Evolutionary conservation across 2,797 vertebrate genomes (phyloP).

Genomic region (Fistularia tabacaria): DNA sequence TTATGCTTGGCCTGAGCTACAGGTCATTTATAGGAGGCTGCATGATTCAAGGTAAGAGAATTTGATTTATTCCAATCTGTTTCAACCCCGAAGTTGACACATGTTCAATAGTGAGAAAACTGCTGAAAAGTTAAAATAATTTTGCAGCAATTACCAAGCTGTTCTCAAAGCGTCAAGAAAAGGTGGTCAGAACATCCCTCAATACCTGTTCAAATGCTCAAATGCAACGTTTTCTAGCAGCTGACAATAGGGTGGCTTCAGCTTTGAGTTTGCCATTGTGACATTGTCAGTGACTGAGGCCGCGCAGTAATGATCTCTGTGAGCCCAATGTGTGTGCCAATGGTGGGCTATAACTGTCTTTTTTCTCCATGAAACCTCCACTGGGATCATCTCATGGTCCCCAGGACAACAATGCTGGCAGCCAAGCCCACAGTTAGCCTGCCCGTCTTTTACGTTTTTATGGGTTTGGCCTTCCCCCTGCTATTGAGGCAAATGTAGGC

Average conservation of each 20-base stretch:
- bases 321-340: slow-evolving; percentile 58
- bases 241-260: slow-evolving; percentile 53
- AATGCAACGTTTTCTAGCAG: slow-evolving; percentile 35
- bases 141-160: slow-evolving; percentile 14
- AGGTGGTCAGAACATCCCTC: slow-evolving; percentile 14
- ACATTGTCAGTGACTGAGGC: slow-evolving; percentile 47
- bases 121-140: slow-evolving; percentile 6
- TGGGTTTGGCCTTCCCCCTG: slow-evolving; percentile 77
- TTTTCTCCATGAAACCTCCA: slow-evolving; percentile 67
- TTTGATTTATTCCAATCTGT: no score
- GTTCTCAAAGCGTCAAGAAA: slow-evolving; percentile 22
- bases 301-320: slow-evolving; percentile 59
- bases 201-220: slow-evolving; percentile 20
- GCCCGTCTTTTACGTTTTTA: slow-evolving; percentile 77
- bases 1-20: no score
- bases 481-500: slow-evolving; percentile 78
- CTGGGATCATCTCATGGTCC: slow-evolving; percentile 61
- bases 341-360: slow-evolving; percentile 64
- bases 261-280: slow-evolving; percentile 68
- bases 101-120: not conserved
- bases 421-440: slow-evolving; percentile 57
- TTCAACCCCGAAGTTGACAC: no score
- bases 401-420: slow-evolving; percentile 72
- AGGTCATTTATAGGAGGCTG: no score
- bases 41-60: no score